Conservation (phyloP, 2,888 invertebrate species). For the Drosophila helvetica region DNA sequence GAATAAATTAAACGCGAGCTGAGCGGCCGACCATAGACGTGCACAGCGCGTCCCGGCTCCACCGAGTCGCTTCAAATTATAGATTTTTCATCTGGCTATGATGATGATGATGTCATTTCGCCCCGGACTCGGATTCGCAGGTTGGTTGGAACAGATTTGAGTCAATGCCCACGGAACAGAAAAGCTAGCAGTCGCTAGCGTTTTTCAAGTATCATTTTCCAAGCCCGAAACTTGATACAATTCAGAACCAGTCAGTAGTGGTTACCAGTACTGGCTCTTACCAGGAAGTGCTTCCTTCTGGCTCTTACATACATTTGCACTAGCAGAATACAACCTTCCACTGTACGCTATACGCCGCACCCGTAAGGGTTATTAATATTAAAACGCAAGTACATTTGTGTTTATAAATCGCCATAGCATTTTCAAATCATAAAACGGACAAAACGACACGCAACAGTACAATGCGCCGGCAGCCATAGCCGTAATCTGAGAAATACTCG, state of each 20-base stretch:
- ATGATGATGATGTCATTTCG: conserved; percentile 43
- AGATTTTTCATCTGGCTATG: conserved; percentile 30
- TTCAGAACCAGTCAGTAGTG: not conserved
- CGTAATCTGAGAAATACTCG: conserved; percentile 37
- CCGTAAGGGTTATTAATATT: not conserved
- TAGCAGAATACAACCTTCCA: not conserved
- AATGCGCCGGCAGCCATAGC: not conserved
- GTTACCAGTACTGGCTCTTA: not conserved
- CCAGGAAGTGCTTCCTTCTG: not conserved
- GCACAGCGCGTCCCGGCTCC: conserved; percentile 30
- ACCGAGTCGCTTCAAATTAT: conserved; percentile 36
- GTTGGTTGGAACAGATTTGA: not conserved
- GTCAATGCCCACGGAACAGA: not conserved
- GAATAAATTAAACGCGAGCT: conserved; percentile 31
- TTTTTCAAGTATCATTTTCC: not conserved
- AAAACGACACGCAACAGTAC: conserved; percentile 25
- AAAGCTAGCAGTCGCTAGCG: too few relatives aligned
- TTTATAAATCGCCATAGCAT: conserved; percentile 24
- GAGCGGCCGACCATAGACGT: conserved; percentile 20
- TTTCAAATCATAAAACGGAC: conserved; percentile 41
- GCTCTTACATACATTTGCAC: not conserved
- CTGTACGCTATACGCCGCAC: not conserved
- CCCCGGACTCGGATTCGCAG: not conserved
- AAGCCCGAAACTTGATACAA: not conserved
- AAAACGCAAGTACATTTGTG: not conserved